Conservation (phyloP, 2,797 vertebrate genomes). For the Oryzias sinensis region DNA sequence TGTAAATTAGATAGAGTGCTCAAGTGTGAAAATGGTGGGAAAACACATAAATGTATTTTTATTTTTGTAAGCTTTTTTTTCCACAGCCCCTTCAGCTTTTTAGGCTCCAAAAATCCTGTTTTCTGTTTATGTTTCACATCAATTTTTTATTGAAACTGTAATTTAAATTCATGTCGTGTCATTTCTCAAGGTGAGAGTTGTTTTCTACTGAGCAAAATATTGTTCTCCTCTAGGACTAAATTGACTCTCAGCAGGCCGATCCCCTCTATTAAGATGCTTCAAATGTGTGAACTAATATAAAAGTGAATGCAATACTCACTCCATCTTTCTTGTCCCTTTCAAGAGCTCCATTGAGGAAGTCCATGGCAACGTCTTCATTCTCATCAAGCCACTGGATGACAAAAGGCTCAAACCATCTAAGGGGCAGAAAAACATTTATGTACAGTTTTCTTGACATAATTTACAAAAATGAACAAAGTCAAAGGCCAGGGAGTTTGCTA, state of each 20-base stretch:
- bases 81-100: constrained; percentile 15
- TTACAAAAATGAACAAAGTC: too few relatives aligned
- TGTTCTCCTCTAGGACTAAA: constrained; percentile 18
- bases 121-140: constrained; percentile 17
- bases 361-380: constrained; percentile 96
- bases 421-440: constrained; percentile 13
- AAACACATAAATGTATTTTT: not conserved
- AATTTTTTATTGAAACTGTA: constrained; percentile 17
- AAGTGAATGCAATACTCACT: constrained; percentile 75
- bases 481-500: too few relatives aligned
- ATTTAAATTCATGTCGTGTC: constrained; percentile 36
- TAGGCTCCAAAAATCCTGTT: constrained; percentile 8
- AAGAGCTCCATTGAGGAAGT: constrained; percentile 94
- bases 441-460: too few relatives aligned
- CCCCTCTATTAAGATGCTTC: constrained; percentile 16
- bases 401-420: constrained; percentile 98
- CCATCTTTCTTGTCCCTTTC: constrained; percentile 98
- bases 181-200: constrained; percentile 9
- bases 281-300: constrained; percentile 22
- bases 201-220: constrained; percentile 23
- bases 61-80: not conserved
- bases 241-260: not conserved
- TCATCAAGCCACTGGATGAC: constrained; percentile 99
- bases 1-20: constrained; percentile 2
- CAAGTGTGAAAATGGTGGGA: not conserved